Evolutionary conservation across 1,140 invertebrate species (phyloP).

Genomic region (Babylonia areolata): DNA sequence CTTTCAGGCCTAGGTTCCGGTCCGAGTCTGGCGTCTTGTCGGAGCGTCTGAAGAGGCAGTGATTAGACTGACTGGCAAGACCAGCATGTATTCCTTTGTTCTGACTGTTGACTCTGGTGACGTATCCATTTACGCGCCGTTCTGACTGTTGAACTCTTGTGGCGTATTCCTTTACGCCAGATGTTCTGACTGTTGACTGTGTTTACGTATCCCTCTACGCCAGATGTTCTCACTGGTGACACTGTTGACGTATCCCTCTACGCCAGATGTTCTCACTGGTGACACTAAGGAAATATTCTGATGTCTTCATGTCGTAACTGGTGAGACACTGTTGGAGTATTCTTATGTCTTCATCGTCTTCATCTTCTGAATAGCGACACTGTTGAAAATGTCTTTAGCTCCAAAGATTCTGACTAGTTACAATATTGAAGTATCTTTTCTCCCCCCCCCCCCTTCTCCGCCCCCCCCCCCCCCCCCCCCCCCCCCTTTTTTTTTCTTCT

Average conservation of each 20-base stretch:
- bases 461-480: too few species aligned
- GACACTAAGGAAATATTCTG: not conserved
- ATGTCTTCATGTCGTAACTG: too few species aligned
- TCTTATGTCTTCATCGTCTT: too few species aligned
- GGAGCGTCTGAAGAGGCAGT: not conserved
- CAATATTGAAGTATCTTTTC: too few species aligned
- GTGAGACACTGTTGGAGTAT: too few species aligned
- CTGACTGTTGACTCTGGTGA: not conserved
- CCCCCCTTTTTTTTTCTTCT: too few species aligned
- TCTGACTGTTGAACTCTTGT: not conserved
- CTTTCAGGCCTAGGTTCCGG: slow-evolving; percentile 14
- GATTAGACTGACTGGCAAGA: not conserved
- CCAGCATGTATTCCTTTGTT: not conserved
- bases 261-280: not conserved
- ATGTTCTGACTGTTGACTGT: not conserved
- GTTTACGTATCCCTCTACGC: not conserved
- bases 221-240: not conserved
- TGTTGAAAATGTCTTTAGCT: too few species aligned
- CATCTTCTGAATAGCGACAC: too few species aligned
- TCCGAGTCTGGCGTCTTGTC: not conserved
- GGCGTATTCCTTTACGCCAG: not conserved
- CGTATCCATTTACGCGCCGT: not conserved
- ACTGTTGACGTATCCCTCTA: not conserved
- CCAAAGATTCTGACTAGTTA: too few species aligned
- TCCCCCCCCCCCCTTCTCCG: too few species aligned